Base-by-base conservation (phyloP, 2,888 invertebrate species). In the Antitype chi region DNA sequence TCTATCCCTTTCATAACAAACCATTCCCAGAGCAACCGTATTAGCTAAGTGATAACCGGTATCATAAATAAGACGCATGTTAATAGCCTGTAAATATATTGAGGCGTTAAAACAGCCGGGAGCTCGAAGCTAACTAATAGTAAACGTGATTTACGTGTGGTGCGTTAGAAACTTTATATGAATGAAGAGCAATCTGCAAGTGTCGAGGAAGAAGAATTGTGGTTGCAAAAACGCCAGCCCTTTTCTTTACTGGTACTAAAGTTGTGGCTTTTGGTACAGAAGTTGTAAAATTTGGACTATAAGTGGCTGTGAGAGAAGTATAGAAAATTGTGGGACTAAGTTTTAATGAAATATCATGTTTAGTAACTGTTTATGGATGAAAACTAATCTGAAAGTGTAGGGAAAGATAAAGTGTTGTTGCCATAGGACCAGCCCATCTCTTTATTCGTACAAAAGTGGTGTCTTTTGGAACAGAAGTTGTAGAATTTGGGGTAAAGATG, bases 51-150 rank as follows among this genome's bases (percentile, higher is more conserved):
- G 88, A 87, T 88, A 90, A 88, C 90, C 78, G 70, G 83, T 79
- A 77, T 68, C 73, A 90, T 92, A 92, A 92, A 93, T 91, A 90
- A 90, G 71, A 72, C 53, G 63, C 76, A 88, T 80, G 90, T 92
- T 92, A 93, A 93, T 91, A 91, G 87, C 88, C 86, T 89, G 89
- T 89, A 91, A 93, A 92, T 93, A 90, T 91, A 92, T 91, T 91
- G 90, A 91, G 91, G 91, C 90, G 91, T 91, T 91, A 90, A 89
- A 89, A 89, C 87, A 89, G 90, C 87, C 90, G 76, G 82, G 85
- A 88, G 87, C 88, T 81, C 73, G 67, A 60, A 80, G 82, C 85
- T 87, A 84, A 89, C 89, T 90, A 90, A 90, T 90, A 88, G 88
- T 81, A 69, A 38, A 17, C 55, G 89, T 91, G 92, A 93, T 92